Evolutionary conservation across 2,888 invertebrate genomes (phyloP).

Genomic region (Hymenopus coronatus): DNA sequence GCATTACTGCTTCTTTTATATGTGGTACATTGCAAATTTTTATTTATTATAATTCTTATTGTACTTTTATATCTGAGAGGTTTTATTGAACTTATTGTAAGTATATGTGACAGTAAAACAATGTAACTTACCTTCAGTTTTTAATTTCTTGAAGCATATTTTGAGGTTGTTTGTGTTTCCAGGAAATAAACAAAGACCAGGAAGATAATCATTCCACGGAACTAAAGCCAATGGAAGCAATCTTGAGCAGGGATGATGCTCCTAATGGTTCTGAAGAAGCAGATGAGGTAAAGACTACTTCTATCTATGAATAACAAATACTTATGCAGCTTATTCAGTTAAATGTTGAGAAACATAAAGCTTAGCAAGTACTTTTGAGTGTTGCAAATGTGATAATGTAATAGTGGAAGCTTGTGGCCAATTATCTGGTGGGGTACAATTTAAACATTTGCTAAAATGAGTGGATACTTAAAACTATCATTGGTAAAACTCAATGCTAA

Average conservation of each 20-base stretch:
- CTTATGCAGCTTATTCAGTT: neutral
- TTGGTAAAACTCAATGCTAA: no score
- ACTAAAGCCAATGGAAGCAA: neutral
- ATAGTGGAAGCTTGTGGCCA: neutral
- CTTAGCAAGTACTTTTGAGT: neutral
- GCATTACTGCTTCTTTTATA: no score
- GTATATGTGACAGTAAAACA: no score
- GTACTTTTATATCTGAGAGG: no score
- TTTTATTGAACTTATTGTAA: no score
- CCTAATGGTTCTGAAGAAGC: neutral
- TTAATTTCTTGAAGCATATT: neutral
- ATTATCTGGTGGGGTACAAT: no score
- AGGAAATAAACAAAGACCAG: neutral
- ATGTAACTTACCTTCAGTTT: neutral
- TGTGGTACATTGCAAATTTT: no score
- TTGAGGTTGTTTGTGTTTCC: neutral
- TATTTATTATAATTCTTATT: no score
- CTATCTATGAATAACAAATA: neutral
- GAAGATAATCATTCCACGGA: neutral
- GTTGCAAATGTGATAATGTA: neutral
- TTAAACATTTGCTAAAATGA: no score
- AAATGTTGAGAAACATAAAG: neutral
- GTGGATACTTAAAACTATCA: no score
- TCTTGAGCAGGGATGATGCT: neutral
- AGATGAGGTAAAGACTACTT: neutral